A percentile compares a stretch with the other conserved stretches of the same genome.
Evolutionary conservation across 2,113 vertebrate genomes (phyloP).

Genomic region (Rhabdomys dilectus): DNA sequence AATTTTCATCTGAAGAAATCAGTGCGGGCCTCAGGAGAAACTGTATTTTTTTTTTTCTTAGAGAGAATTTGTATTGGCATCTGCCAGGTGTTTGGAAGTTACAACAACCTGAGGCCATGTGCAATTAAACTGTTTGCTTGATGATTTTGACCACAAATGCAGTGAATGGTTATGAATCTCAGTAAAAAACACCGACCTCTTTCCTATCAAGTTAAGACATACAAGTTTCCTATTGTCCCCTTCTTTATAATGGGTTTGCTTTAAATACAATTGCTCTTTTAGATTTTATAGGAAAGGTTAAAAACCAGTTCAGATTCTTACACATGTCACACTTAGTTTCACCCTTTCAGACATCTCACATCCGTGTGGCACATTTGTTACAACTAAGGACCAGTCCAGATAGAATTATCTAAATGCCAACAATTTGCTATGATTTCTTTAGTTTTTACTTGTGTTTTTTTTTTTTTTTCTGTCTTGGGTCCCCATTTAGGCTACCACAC

Average conservation of each 20-base stretch:
- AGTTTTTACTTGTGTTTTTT: neutral
- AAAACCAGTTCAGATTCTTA: neutral
- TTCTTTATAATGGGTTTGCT: slow-evolving; percentile 8
- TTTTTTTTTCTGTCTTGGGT: neutral
- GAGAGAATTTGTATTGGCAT: neutral
- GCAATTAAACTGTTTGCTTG: slow-evolving; percentile 27
- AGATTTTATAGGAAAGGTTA: slow-evolving; percentile 24
- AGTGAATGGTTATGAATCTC: neutral
- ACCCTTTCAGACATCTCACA: neutral
- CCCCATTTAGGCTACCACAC: neutral
- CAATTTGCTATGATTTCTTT: neutral
- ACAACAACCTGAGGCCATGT: neutral
- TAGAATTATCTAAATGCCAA: neutral
- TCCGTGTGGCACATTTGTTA: neutral
- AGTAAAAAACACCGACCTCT: neutral
- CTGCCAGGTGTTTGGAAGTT: neutral
- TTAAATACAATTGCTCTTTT: slow-evolving; percentile 25
- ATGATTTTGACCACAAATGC: neutral
- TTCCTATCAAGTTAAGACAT: slow-evolving; percentile 12
- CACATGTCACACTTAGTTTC: neutral
- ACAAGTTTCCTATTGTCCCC: neutral
- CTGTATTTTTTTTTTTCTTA: neutral
- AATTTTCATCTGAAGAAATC: slow-evolving; percentile 7
- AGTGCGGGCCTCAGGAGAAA: neutral
- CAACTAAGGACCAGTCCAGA: neutral